These are phyloP conservation scores for Bombus balteatus DNA, from an alignment of 1,140 invertebrate species.

Conservation along the genomic window DNA sequence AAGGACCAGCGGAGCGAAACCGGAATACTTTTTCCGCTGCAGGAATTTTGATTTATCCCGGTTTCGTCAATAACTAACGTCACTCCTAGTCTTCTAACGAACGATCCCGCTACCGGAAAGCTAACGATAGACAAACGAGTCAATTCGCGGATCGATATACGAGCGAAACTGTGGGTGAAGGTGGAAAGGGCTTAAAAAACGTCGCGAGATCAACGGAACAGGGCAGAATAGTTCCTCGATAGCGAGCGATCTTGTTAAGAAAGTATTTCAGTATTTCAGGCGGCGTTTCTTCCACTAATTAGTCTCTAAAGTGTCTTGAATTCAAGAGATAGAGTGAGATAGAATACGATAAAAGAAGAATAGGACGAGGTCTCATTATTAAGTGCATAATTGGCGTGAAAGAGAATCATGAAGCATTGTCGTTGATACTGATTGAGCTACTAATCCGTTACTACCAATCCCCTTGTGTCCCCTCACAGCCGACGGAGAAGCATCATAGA, in stretches of 20 bases:
- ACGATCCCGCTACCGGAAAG: background rate
- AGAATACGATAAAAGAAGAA: background rate
- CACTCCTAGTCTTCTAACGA: background rate
- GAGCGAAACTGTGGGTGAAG: background rate
- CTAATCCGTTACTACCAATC: slow-evolving; percentile 56
- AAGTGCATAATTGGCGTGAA: slow-evolving; percentile 71
- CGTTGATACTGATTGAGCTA: slow-evolving; percentile 34
- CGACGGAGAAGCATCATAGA: slow-evolving; percentile 80
- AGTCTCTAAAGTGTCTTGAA: slow-evolving; percentile 68
- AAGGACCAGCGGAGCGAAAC: too few species aligned
- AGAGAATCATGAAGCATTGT: slow-evolving; percentile 52
- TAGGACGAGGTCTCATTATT: slow-evolving; percentile 63
- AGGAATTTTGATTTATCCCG: slow-evolving; percentile 12
- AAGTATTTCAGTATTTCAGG: slow-evolving; percentile 64
- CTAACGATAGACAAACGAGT: slow-evolving; percentile 25
- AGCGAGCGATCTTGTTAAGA: slow-evolving; percentile 72
- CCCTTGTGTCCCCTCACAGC: slow-evolving; percentile 60
- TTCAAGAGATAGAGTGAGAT: background rate
- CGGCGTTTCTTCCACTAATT: slow-evolving; percentile 71
- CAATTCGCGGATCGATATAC: slow-evolving; percentile 36
- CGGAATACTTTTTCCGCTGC: background rate
- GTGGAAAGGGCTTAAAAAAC: slow-evolving; percentile 42
- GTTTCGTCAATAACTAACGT: slow-evolving; percentile 24
- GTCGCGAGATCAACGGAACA: slow-evolving; percentile 41
- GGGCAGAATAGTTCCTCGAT: slow-evolving; percentile 64